Evolutionary conservation across 2,888 invertebrate species (phyloP).

Genomic region (Cheilosia scutellata): DNA sequence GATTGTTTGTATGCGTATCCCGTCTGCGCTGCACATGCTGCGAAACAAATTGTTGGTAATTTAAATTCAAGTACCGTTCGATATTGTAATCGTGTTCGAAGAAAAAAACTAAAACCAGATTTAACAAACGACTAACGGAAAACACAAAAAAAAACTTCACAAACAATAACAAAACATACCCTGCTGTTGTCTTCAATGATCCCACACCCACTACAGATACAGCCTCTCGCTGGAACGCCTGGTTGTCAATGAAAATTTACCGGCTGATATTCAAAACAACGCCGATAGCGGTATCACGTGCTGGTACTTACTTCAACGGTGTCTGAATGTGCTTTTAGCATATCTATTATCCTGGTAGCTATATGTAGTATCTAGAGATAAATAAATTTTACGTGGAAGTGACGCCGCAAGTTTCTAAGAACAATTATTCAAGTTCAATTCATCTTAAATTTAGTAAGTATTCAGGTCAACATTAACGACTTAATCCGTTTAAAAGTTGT

Average conservation of each 20-base stretch:
- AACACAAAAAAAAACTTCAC: slow-evolving; percentile 11
- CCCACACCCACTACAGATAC: background rate
- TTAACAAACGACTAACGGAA: slow-evolving; percentile 11
- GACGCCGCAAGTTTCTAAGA: no score
- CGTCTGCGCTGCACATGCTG: slow-evolving; percentile 59
- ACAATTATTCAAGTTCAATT: no score
- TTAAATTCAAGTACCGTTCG: slow-evolving; percentile 59
- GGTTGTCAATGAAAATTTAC: slow-evolving; percentile 33
- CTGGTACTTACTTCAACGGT: slow-evolving; percentile 7
- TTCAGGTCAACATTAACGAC: no score
- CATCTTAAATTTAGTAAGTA: no score
- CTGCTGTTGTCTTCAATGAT: slow-evolving; percentile 10
- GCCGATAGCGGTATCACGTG: slow-evolving; percentile 35
- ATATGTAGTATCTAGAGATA: background rate
- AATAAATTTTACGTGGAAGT: background rate
- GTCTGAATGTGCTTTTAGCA: slow-evolving; percentile 3
- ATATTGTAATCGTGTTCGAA: slow-evolving; percentile 51
- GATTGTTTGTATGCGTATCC: slow-evolving; percentile 52
- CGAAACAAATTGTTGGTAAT: slow-evolving; percentile 53
- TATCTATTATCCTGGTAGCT: background rate
- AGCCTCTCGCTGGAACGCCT: background rate
- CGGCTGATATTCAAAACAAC: slow-evolving; percentile 17
- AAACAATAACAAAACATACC: slow-evolving; percentile 26
- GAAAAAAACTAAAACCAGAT: slow-evolving; percentile 29
- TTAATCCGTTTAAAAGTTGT: no score